Base-by-base conservation (phyloP, 2,888 invertebrate species). In the Helobdella robusta region DNA sequence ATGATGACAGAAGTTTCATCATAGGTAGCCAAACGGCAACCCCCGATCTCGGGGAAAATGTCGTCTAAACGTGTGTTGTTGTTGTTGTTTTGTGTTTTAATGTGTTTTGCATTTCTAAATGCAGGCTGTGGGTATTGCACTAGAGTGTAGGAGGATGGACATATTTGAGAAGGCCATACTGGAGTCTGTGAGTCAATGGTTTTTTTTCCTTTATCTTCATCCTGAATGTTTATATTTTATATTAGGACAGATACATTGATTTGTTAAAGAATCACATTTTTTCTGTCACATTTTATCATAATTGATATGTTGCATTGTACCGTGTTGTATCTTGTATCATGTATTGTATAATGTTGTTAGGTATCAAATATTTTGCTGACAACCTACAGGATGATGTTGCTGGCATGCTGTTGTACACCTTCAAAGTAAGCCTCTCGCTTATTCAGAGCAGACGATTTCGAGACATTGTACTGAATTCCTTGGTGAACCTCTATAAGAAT, bases 101-200 rank as follows among this genome's bases (percentile, higher is more conserved):
- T 40, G 25, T 23, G 3, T 48, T 48, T 1, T 64, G 35, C 67
- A 20, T 28, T 8, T 61, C 1, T 62, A 48, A 44, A 25, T 70
- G 32, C 71, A 76, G 75, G 97, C 97, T 4, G 83, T 99, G 50
- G 98, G 98, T 1, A 84, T 99, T 74, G 93, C 97, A 2, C 82
- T 99, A 61, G 98, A 99, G 80, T 95, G 95, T 0, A 85, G 92
- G 58, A 85, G 98, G 65, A 92, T 98, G 89, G 97, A 98, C 78
- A 88, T 97, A 73, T 94, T 98, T 75, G 89, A 92, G 76, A 84
- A 87, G 69, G 87, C 95, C 1, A 92, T 98, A 69, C 86, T 88
- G 82, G 87, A 89, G 77, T 89, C 93, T 2, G 66, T 67, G 15
- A 64, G 66, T 66, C 18, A 15, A 28, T 25, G 25, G 11, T 35